Percentiles rank a stretch among this genome's conserved stretches.
phyloP scores from a whole-genome alignment of 2,888 invertebrate genomes.

The Piscicola geometra region DNA sequence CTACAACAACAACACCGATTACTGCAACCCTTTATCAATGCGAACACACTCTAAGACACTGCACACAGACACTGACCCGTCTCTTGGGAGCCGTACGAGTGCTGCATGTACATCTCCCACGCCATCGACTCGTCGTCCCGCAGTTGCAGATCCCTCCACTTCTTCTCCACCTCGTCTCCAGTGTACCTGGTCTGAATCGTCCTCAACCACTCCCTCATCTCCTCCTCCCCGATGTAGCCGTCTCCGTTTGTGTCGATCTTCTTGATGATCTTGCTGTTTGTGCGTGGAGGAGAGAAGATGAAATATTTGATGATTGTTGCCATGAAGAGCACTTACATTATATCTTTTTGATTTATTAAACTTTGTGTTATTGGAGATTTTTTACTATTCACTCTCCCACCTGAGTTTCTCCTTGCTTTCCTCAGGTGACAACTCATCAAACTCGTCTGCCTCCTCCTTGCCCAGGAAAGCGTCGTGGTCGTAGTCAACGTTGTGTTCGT shows the following conservation, averaged over 20 bases:
- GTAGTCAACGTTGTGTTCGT: conserved; percentile 69
- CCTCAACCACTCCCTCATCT: conserved; percentile 90
- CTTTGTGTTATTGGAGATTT: background rate
- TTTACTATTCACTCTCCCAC: conserved; percentile 40
- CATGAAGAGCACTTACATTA: background rate
- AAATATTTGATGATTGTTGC: too few species aligned
- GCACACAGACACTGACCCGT: conserved; percentile 16
- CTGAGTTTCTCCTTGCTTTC: conserved; percentile 80
- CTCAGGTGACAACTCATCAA: conserved; percentile 87
- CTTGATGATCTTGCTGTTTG: conserved; percentile 83
- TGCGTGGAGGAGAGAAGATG: too few species aligned
- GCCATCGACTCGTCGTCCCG: conserved; percentile 65
- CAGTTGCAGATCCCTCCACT: conserved; percentile 86
- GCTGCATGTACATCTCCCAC: conserved; percentile 76
- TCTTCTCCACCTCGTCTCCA: conserved; percentile 81
- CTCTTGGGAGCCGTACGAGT: conserved; percentile 78
- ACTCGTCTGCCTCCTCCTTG: conserved; percentile 80
- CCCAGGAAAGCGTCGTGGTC: conserved; percentile 97
- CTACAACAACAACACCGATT: too few species aligned
- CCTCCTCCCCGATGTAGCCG: conserved; percentile 65
- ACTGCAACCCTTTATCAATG: too few species aligned
- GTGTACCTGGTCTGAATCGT: conserved; percentile 89
- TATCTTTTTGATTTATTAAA: background rate
- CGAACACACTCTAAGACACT: too few species aligned
- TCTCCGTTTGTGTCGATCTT: conserved; percentile 71